Evolutionary conservation across 2,888 invertebrate genomes (phyloP), one percentile per base, ranked within the genome.

Genomic region (Drosophila antonietae): DNA sequence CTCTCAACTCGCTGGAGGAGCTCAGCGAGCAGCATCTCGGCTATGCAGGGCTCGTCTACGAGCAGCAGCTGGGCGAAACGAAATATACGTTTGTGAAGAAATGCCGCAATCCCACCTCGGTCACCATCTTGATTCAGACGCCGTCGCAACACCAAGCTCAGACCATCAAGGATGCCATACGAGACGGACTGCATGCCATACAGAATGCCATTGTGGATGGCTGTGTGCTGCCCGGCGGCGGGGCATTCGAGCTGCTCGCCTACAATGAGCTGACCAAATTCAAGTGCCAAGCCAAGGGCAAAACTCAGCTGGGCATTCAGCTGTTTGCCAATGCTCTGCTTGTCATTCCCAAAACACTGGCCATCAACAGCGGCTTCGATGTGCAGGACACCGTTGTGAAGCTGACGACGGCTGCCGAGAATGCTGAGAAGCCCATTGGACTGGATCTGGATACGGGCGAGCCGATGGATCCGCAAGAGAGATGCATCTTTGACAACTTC

Each of bases 11-110:
- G 0, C 95, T 98, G 9, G 99, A 99, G 78, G 98, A 98, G 81
- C 93, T 99, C 61, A 94, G 95, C 1, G 96, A 97, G 80, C 97
- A 97, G 20, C 94, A 95, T 80, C 94, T 99, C n/a, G 99, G 99
- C 65, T 97, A 95, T 92, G 99, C 98, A 90, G 95, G 98, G 90
- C 90, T 97, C 89, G 98, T 99, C n/a, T 99, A 99, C 91, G 99
- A 99, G 92, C 98, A 99, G 91, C 96, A 98, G 59, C 94, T 99
- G 93, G 99, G 99, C n/a, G 99, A 99, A 93, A 97, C 97, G 65
- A 99, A 99, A 92, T 99, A 95, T 91, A 99, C 99, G 0, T 99
- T 99, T 92, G 96, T 99, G 0, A 98, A 99, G 91, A 95, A 99
- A 28, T 98, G 99, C 93, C 97, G 97, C 92, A 96, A 97, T 87